Percentiles rank a stretch among this genome's conserved stretches.
These are phyloP conservation scores for Coelinius sp. DNA, from an alignment of 2,888 invertebrate genomes.

Conservation along the genomic window DNA sequence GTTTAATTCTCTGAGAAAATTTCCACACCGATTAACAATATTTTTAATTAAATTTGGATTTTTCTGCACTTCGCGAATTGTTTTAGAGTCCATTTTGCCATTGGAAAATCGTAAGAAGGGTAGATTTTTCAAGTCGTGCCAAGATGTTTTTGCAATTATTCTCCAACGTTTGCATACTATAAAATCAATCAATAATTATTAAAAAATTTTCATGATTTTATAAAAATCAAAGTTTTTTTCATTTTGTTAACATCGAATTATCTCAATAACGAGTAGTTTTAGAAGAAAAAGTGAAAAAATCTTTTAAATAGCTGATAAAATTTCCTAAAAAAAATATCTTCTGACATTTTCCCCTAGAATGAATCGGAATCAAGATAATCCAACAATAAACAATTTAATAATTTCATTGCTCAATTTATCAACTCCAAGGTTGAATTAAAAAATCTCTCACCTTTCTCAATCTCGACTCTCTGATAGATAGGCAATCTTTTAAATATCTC, in stretches of 20 bases:
- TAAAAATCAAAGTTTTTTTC: no score
- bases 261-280: no score
- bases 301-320: no score
- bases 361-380: no score
- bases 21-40: neutral
- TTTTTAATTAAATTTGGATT: neutral
- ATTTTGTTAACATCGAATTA: no score
- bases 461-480: slow-evolving; percentile 4
- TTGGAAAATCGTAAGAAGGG: neutral
- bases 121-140: slow-evolving; percentile 5
- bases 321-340: no score
- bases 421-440: neutral
- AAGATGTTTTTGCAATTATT: neutral
- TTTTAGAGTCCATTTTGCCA: slow-evolving; percentile 1
- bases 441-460: slow-evolving; percentile 6
- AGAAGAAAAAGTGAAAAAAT: no score
- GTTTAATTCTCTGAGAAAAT: slow-evolving; percentile 8
- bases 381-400: no score
- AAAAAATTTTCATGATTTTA: neutral
- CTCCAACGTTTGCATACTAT: slow-evolving; percentile 1
- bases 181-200: neutral
- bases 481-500: neutral
- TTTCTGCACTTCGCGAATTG: neutral
- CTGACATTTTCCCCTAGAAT: no score
- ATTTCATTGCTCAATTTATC: neutral